A percentile compares a stretch with the other conserved stretches of the same genome.
Conservation (phyloP, 2,113 vertebrate genomes). For the Sphaerodactylus townsendi region DNA sequence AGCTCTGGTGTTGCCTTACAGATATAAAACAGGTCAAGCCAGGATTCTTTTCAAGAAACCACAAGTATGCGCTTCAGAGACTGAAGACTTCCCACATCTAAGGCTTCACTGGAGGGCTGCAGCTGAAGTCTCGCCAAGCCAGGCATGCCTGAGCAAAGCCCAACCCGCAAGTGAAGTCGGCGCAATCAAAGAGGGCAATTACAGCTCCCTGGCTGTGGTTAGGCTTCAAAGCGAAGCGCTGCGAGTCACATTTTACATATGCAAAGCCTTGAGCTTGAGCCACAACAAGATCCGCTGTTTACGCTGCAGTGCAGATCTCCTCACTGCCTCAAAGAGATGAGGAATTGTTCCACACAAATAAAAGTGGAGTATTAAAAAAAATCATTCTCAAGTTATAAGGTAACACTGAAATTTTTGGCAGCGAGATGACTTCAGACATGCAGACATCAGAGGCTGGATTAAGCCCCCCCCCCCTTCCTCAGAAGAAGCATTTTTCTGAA, state of each 20-base stretch:
- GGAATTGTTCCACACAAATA: neutral
- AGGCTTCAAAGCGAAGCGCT: conserved; percentile 86
- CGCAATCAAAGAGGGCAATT: conserved; percentile 88
- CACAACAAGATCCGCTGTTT: conserved; percentile 55
- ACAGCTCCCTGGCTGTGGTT: conserved; percentile 84
- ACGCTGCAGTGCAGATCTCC: conserved; percentile 29
- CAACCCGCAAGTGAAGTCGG: conserved; percentile 74
- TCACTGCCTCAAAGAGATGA: conserved; percentile 33
- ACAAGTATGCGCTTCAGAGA: conserved; percentile 85
- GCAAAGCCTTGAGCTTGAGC: conserved; percentile 62
- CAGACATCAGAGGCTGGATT: conserved; percentile 5
- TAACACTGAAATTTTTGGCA: conserved; percentile 10
- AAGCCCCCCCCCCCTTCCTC: neutral
- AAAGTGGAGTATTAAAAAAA: neutral
- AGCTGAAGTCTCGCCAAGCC: conserved; percentile 78
- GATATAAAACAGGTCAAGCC: conserved; percentile 77
- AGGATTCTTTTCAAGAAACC: conserved; percentile 83
- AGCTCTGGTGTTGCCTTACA: conserved; percentile 50
- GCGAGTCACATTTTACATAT: conserved; percentile 76
- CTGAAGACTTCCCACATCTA: conserved; percentile 87
- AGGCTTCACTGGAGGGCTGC: conserved; percentile 82
- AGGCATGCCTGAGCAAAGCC: conserved; percentile 73
- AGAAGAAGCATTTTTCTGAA: neutral
- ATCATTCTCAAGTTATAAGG: neutral
- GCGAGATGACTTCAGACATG: neutral